A percentile compares a stretch with the other conserved stretches of the same genome.
phyloP scores from a whole-genome alignment of 2,113 vertebrate genomes.

The Corythornis madagascariensis region DNA sequence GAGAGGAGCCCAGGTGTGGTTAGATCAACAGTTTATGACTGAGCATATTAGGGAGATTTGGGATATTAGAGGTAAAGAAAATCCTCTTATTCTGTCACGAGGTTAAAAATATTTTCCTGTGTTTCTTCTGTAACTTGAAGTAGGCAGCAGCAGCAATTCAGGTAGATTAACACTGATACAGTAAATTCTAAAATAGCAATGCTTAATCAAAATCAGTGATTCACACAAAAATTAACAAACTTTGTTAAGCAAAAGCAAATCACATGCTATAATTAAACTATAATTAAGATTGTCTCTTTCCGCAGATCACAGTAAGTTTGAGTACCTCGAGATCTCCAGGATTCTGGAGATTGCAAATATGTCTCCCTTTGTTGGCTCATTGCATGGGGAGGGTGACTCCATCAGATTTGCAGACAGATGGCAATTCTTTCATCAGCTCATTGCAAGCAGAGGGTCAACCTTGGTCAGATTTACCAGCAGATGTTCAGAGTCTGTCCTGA shows the following conservation, averaged over 20 bases:
- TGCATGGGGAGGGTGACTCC: no score
- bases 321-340: neutral
- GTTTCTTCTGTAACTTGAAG: neutral
- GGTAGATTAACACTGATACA: neutral
- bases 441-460: no score
- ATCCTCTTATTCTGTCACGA: no score
- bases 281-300: neutral
- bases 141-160: neutral
- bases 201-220: neutral
- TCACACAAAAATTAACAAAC: neutral
- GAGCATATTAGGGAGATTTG: no score
- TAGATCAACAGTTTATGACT: no score
- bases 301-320: no score
- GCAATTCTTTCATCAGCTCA: neutral
- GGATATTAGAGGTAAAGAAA: no score
- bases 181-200: neutral
- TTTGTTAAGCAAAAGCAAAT: neutral
- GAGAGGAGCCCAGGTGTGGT: no score
- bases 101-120: neutral
- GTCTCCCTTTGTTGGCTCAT: neutral
- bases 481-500: neutral
- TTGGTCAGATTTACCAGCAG: neutral
- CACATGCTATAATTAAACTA: neutral
- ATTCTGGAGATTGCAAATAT: neutral
- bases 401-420: neutral